phyloP scores from a whole-genome alignment of 1,140 invertebrate species.

The Maconellicoccus hirsutus region DNA sequence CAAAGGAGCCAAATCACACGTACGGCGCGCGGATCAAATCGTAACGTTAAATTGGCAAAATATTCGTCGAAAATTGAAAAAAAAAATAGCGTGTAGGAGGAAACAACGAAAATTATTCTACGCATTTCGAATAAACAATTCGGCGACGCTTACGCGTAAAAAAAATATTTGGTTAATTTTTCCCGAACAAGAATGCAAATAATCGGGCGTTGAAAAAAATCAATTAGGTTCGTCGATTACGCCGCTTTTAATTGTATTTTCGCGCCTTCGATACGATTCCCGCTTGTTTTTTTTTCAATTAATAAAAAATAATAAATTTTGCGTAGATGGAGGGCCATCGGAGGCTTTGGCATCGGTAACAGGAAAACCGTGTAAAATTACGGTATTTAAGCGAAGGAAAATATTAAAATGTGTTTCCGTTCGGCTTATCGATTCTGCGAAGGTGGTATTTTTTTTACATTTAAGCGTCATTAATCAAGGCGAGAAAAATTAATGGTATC shows the following conservation, averaged over 20 bases:
- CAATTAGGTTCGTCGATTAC: not conserved
- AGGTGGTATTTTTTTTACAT: not conserved
- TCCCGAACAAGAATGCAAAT: too few species aligned
- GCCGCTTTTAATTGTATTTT: not conserved
- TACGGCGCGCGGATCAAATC: too few species aligned
- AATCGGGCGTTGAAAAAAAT: not conserved
- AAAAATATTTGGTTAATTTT: too few species aligned
- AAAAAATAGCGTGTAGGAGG: too few species aligned
- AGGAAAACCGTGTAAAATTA: not conserved
- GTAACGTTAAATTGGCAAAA: too few species aligned
- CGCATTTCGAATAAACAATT: too few species aligned
- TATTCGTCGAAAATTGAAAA: too few species aligned
- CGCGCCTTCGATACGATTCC: not conserved
- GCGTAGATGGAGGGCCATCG: not conserved
- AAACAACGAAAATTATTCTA: too few species aligned
- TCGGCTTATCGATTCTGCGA: not conserved
- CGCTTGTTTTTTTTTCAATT: not conserved
- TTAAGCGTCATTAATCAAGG: not conserved
- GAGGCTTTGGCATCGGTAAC: not conserved
- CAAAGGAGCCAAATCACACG: too few species aligned
- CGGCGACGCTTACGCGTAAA: too few species aligned
- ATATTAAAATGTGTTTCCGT: constrained; percentile 8
- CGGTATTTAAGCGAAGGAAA: constrained; percentile 1
- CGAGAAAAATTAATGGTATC: not conserved
- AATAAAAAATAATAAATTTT: constrained; percentile 6